Conservation (phyloP, 2,113 vertebrate species). For the Indicator maculatus region DNA sequence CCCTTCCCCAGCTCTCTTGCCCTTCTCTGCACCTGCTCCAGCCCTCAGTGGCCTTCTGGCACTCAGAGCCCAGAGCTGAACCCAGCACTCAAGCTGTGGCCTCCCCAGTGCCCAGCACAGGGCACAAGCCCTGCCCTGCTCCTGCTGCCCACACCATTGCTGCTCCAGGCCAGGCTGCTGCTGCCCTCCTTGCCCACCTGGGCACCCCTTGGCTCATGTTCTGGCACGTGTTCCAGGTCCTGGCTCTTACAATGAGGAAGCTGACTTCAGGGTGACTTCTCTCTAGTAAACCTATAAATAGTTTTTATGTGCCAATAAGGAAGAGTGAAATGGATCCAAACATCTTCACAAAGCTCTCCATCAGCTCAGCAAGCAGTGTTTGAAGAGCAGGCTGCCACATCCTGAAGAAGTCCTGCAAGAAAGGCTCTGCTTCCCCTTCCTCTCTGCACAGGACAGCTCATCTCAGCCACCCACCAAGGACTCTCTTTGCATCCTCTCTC, state of each 20-base stretch:
- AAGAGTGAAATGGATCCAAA: background rate
- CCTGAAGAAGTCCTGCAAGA: background rate
- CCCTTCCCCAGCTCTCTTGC: no score
- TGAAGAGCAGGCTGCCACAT: background rate
- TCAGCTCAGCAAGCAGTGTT: background rate
- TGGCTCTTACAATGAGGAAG: background rate
- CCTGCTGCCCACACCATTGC: no score
- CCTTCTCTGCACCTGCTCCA: no score
- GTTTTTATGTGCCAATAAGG: background rate
- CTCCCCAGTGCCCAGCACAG: no score
- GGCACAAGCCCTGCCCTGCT: no score
- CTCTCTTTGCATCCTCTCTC: background rate
- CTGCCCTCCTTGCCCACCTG: no score
- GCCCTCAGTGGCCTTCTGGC: no score
- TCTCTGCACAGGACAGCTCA: background rate
- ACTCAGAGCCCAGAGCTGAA: no score
- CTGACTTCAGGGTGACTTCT: background rate
- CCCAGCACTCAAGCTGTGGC: no score
- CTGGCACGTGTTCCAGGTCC: background rate
- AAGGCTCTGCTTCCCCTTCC: background rate
- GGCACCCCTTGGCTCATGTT: background rate
- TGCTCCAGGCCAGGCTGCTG: no score
- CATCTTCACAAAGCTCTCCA: background rate
- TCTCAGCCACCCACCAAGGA: background rate
- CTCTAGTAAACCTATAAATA: background rate